Evolutionary conservation across 2,113 vertebrate genomes (phyloP).

Genomic region (Ginglymostoma cirratum): DNA sequence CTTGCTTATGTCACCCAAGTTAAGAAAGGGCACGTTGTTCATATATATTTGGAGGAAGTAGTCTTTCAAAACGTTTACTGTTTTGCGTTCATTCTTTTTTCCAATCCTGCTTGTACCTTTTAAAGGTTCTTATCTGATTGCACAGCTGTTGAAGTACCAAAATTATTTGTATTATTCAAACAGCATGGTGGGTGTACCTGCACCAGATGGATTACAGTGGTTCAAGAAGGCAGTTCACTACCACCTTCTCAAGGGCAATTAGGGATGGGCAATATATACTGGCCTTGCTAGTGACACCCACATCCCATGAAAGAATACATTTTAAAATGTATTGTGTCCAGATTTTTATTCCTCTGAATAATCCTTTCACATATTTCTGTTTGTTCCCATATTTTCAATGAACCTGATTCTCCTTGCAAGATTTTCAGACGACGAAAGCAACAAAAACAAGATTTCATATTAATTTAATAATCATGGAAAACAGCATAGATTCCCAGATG

Average conservation of each 20-base stretch:
- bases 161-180: not conserved
- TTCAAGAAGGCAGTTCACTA: not conserved
- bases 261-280: not conserved
- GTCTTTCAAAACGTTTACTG: not conserved
- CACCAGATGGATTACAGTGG: not conserved
- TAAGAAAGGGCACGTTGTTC: not conserved
- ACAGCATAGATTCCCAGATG: not conserved
- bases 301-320: not conserved
- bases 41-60: not conserved
- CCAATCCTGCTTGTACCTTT: not conserved
- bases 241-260: not conserved
- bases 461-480: conserved; percentile 18
- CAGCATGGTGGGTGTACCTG: not conserved
- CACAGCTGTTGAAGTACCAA: not conserved
- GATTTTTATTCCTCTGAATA: not conserved
- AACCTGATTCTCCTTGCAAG: not conserved
- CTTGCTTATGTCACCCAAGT: not conserved
- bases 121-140: not conserved
- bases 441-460: not conserved
- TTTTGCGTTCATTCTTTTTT: not conserved
- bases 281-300: not conserved
- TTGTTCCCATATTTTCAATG: not conserved
- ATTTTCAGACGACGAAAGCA: not conserved
- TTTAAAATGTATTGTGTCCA: not conserved
- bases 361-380: not conserved